These are phyloP conservation scores for Excalfactoria chinensis DNA, from an alignment of 2,113 vertebrate species.

Conservation along the genomic window DNA sequence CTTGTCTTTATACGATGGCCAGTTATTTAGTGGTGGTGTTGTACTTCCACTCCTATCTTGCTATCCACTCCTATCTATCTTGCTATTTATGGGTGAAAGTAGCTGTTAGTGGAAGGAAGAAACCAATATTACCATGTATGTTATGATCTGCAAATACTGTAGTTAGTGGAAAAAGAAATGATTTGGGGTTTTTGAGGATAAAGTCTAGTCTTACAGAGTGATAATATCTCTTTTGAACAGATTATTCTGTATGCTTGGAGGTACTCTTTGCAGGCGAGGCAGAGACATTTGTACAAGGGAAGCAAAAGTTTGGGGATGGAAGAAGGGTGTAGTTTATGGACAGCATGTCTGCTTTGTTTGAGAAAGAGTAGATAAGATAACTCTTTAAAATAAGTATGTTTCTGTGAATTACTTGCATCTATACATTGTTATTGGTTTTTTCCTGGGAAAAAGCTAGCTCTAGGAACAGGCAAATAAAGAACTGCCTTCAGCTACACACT, in stretches of 20 bases:
- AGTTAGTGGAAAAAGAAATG: accelerated
- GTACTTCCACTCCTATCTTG: neutral
- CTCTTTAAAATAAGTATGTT: neutral
- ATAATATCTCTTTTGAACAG: neutral
- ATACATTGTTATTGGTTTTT: neutral
- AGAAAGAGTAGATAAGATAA: neutral
- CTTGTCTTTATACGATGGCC: neutral
- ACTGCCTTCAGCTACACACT: neutral
- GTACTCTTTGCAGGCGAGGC: neutral
- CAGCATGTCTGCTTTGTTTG: accelerated
- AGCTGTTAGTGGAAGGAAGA: neutral
- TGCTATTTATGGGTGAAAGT: neutral
- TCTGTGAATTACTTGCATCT: neutral
- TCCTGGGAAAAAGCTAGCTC: neutral
- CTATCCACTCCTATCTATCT: neutral
- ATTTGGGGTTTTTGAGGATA: neutral
- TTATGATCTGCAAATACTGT: neutral
- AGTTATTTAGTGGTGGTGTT: neutral
- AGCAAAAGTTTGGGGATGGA: neutral
- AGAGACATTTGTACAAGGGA: neutral
- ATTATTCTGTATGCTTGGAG: neutral
- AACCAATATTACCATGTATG: neutral
- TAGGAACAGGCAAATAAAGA: neutral
- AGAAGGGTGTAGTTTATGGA: neutral
- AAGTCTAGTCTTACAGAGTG: neutral